These are phyloP conservation scores for Drosophila hawaiiensis DNA, from an alignment of 2,888 invertebrate species.

Conservation along the genomic window DNA sequence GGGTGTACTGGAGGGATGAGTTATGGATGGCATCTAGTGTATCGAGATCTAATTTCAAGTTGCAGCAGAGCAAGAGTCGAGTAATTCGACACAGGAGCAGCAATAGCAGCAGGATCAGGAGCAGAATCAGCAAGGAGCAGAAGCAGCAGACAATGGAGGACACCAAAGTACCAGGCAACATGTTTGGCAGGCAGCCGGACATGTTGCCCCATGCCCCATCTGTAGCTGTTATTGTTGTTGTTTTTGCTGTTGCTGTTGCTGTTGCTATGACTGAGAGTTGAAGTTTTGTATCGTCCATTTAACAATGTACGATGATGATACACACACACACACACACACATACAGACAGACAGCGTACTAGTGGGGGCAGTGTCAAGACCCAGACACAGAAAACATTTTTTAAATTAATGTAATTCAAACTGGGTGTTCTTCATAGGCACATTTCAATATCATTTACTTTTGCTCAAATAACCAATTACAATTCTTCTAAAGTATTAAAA, in stretches of 20 bases:
- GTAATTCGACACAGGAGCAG: conserved; percentile 45
- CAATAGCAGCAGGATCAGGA: not conserved
- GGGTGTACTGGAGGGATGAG: not conserved
- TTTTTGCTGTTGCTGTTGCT: conserved; percentile 7
- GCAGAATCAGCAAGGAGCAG: conserved; percentile 8
- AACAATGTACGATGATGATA: conserved; percentile 74
- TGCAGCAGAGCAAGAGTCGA: conserved; percentile 46
- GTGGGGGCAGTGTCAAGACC: conserved; percentile 4
- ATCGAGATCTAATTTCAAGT: conserved; percentile 62
- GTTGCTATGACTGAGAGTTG: conserved; percentile 35
- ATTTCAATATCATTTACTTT: not conserved
- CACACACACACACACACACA: conserved; percentile 18
- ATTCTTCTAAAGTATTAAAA: not conserved
- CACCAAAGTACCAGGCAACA: conserved; percentile 61
- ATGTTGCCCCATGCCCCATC: conserved; percentile 27
- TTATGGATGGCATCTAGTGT: conserved; percentile 8
- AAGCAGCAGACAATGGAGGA: conserved; percentile 23
- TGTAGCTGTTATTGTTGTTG: not conserved
- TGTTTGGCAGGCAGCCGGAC: conserved; percentile 60
- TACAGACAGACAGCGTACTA: not conserved
- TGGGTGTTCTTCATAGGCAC: not conserved
- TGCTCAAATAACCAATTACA: not conserved
- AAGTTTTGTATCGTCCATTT: conserved; percentile 81
- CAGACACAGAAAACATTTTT: not conserved
- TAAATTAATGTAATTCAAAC: not conserved